Evolutionary conservation across 2,888 invertebrate species (phyloP).

Genomic region (Drosophila neutralis): DNA sequence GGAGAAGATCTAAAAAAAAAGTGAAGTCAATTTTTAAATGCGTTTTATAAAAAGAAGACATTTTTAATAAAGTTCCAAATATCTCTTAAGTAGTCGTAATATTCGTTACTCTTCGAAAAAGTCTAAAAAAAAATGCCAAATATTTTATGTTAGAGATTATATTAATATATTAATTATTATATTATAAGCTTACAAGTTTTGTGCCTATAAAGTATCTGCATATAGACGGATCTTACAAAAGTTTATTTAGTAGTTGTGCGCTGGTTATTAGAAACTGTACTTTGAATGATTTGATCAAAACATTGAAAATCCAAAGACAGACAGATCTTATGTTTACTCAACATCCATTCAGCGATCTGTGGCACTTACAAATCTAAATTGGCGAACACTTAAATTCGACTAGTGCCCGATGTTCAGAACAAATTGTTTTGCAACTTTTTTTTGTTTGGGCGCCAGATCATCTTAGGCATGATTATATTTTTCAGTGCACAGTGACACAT

Average conservation of each 20-base stretch:
- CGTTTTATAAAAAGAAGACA: background rate
- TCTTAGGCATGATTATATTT: constrained; percentile 50
- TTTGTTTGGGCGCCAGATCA: constrained; percentile 56
- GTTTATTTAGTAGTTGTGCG: background rate
- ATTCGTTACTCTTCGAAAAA: background rate
- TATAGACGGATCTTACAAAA: background rate
- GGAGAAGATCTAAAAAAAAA: background rate
- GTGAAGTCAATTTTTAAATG: background rate
- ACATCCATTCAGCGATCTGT: background rate
- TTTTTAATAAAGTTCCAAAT: background rate
- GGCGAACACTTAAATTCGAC: background rate
- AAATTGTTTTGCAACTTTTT: constrained; percentile 22
- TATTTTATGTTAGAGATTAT: accelerated
- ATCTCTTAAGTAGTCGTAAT: background rate
- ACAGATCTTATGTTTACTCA: background rate
- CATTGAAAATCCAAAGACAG: background rate
- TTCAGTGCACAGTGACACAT: constrained; percentile 70
- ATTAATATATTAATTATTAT: background rate
- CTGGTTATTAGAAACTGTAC: background rate
- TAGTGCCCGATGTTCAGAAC: background rate
- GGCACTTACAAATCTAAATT: background rate
- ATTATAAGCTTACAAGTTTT: background rate
- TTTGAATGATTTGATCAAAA: background rate
- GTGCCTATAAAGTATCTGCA: background rate
- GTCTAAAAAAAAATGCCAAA: accelerated